Evolutionary conservation across 2,888 invertebrate genomes (phyloP), one percentile per base, ranked within the genome.

Genomic region (Meiosimyza decipiens): DNA sequence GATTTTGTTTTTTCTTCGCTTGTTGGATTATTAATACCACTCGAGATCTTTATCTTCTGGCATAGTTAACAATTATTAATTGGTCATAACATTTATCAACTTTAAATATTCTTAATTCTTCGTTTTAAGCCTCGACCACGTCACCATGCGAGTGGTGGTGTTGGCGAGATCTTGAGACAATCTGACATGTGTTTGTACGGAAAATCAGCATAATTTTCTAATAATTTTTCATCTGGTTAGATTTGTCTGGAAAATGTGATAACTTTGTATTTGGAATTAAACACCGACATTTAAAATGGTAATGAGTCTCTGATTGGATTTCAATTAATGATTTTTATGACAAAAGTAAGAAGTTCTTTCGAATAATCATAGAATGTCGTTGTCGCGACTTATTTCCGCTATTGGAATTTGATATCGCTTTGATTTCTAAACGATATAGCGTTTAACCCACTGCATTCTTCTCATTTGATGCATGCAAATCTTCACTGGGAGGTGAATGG

Each of bases 1-100:
- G 40, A 40, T 22, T 64, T 50, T 51, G 22, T 22, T 50, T 51
- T 51, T 64, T 63, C 47, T 16, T 47, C 50, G 47, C 22, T 9
- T 50, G n/a, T 65, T 40, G n/a, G 55, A 47, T 49, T 57, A 55
- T 67, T 57, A 67, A 67, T 57, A 67, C 57, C 64, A 40, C n/a
- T 67, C 67, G 70, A 70, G 70, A 70, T 70, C 63, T 70, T 63
- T 70, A 70, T 70, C 70, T 59, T 16, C 51, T 52, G 70, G 54
- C 70, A 63, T 70, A 70, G 70, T 70, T 70, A 79, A 79, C 75
- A 79, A 77, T 79, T 79, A 79, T 79, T 79, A 79, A 79, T 78
- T 76, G 78, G 74, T 79, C 78, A 77, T 77, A 78, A 79, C 78
- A 79, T 78, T 79, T 79, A 78, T 78, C 77, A 77, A 77, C 47